Evolutionary conservation across 1,140 invertebrate genomes (phyloP).

Genomic region (Macrosteles quadrilineatus): DNA sequence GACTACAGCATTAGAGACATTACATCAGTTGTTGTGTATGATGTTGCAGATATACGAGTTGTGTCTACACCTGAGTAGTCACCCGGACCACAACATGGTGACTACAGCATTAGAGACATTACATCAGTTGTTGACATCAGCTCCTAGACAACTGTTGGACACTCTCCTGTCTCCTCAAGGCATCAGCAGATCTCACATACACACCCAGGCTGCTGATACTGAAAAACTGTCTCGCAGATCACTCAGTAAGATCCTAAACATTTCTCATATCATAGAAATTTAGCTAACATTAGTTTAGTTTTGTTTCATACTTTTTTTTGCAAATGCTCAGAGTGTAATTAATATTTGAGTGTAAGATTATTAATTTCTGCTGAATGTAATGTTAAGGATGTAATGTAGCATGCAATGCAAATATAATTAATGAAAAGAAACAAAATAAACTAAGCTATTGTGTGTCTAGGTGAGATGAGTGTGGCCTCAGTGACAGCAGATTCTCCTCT

Average conservation of each 20-base stretch:
- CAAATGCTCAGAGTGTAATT: too few species aligned
- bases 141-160: constrained; percentile 60
- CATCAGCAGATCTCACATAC: constrained; percentile 53
- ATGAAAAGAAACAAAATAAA: too few species aligned
- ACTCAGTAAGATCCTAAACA: constrained; percentile 39
- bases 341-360: too few species aligned
- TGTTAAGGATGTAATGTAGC: too few species aligned
- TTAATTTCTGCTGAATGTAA: too few species aligned
- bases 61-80: constrained; percentile 70
- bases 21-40: too few species aligned
- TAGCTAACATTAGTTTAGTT: too few species aligned
- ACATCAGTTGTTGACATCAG: constrained; percentile 68
- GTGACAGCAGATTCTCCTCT: constrained; percentile 41
- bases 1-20: too few species aligned
- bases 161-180: constrained; percentile 60
- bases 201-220: constrained; percentile 30
- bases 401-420: too few species aligned
- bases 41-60: constrained; percentile 82
- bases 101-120: constrained; percentile 81
- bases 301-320: too few species aligned
- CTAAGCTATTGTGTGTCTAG: too few species aligned
- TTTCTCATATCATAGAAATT: constrained; percentile 33
- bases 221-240: constrained; percentile 38
- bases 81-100: constrained; percentile 80
- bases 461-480: constrained; percentile 47